These are phyloP conservation scores for Hemaris fuciformis DNA, from an alignment of 2,888 invertebrate genomes.

Conservation along the genomic window DNA sequence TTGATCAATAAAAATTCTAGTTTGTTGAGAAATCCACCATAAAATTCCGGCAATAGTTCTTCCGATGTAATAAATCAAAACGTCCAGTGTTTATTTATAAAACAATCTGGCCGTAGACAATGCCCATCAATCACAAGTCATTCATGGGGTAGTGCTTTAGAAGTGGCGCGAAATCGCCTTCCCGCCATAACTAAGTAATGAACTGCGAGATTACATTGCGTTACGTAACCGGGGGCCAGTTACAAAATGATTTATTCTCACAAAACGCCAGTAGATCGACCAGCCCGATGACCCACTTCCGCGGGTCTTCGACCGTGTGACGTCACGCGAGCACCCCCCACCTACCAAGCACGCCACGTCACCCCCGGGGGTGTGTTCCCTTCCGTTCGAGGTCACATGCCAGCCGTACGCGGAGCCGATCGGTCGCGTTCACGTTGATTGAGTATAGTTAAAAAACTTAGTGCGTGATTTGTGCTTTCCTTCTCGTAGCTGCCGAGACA, in stretches of 20 bases:
- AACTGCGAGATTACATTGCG: constrained; percentile 27
- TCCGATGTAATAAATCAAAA: not conserved
- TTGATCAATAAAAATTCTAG: no score
- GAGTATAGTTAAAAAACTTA: constrained; percentile 18
- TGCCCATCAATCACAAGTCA: not conserved
- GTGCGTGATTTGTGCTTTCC: not conserved
- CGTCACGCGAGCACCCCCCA: constrained; percentile 63
- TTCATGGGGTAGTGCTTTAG: not conserved
- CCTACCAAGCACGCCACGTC: constrained; percentile 49
- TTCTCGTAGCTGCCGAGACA: not conserved
- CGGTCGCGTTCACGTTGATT: constrained; percentile 51
- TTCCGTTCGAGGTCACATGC: constrained; percentile 71
- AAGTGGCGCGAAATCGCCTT: not conserved
- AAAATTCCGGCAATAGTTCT: not conserved
- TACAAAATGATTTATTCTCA: constrained; percentile 36
- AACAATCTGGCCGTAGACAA: not conserved
- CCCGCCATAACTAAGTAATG: constrained; percentile 19
- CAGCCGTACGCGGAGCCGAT: constrained; percentile 46
- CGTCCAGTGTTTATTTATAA: not conserved
- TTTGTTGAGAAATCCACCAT: no score
- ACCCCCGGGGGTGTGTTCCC: constrained; percentile 65
- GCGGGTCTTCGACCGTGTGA: constrained; percentile 74
- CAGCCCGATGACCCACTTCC: constrained; percentile 72
- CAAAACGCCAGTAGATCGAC: constrained; percentile 57
- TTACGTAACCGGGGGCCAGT: constrained; percentile 38